Evolutionary conservation across 2,797 vertebrate species (phyloP), one percentile per base, ranked within the genome.

Genomic region (Lepidocolaptes lacrymiger): DNA sequence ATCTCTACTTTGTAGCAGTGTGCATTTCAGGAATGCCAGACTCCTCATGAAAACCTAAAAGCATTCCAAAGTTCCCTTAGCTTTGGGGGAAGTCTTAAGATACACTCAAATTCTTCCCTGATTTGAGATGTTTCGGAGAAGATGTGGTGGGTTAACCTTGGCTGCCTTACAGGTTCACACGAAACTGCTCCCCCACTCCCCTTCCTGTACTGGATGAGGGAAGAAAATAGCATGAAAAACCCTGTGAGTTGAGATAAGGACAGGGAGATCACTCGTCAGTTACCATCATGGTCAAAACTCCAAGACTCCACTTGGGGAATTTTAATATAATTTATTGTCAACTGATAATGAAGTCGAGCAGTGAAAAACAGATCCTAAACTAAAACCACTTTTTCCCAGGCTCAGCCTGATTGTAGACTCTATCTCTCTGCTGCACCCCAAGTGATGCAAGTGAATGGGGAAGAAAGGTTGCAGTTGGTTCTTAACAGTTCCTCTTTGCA

Each of bases 381-480:
- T 46, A 67, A 85, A 80, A 27, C 59, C 10, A 28, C 13, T 51
- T 61, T 44, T 41, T 61, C 6, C 4, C 12, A 39, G 20, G 5
- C 13, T 76, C 34, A 54, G 1, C 30, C 32, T 88, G 14, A 20
- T 19, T 56, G 28, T 54, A 58, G 28, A 48, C n/a, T 74, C 21
- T 39, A 48, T 28, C 37, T 56, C 14, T 72, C 17, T 39, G 30
- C n/a, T 13, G 0, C 11, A 59, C 34, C 23, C 3, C 0, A 4
- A 37, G 66, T 5, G 3, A 12, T 1, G 1, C 41, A n/a, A 34
- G 9, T 18, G 18, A 20, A 32, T 43, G 44, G 20, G 51, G 54
- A 71, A 37, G 14, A 56, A 7, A 7, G 16, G 6, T 27, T 79
- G 34, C 32, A 37, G 27, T 71, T 5, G 18, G 36, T 41, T 37